Base-by-base conservation (phyloP, 35 echinoderm and acorn worm genomes). In the Lytechinus variegatus region DNA sequence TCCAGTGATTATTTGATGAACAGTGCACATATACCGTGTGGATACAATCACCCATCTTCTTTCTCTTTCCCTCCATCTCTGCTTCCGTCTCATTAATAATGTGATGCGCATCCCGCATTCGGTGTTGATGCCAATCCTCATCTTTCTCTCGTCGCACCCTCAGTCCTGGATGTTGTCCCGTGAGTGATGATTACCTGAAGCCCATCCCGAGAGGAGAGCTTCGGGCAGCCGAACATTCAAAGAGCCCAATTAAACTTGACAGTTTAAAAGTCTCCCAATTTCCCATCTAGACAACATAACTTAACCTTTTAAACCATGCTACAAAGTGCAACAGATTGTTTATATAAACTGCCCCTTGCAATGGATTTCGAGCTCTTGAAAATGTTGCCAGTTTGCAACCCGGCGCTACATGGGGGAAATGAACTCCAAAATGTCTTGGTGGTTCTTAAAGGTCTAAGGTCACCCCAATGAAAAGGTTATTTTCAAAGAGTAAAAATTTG, bases 231-330 rank as follows among this genome's bases (percentile, higher is more conserved):
- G 19, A 8, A 79, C n/a, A 79, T 79, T 2, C 66, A 79, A 79
- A 79, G 66, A 16, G 12, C 66, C 14, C 66, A n/a, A 79, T 79
- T 79, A n/a, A 79, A 79, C 16, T 79, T 79, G 66, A 79, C 66
- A 79, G 66, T 79, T 79, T 79, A 79, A 79, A 79, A 79, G 66
- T 79, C 66, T 79, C 12, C 66, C 66, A 79, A 79, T 79, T 79
- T 79, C 66, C 66, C 8, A 79, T 79, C 19, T 79, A 79, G 66
- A 79, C 12, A 79, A 79, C 66, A 79, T 79, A 79, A 79, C 66
- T 79, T 79, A 24, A 79, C 66, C 66, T 79, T 79, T 79, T 79
- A 79, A 79, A 79, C 66, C 66, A 24, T 79, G 66, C 66, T 16
- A 79, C 66, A 79, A n/a, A 79, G 66, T 79, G 66, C 66, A 79